Base-by-base conservation (phyloP, 2,113 vertebrate genomes). In the Corydoras sp. region DNA sequence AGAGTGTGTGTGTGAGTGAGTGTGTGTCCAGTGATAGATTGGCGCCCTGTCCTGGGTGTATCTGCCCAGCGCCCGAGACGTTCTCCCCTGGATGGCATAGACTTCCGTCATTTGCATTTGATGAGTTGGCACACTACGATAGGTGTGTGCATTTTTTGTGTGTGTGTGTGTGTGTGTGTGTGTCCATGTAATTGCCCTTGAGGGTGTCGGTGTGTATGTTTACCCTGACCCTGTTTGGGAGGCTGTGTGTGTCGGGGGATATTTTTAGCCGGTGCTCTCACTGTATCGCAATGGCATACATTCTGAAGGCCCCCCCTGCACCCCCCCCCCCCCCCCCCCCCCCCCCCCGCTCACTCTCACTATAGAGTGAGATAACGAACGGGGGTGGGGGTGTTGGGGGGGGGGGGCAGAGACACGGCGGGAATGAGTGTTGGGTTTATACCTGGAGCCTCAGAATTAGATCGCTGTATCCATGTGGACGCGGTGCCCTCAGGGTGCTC, bases 151-250 rank as follows among this genome's bases (percentile, higher is more conserved):
- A 43, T 43, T 54, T 18, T 35, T 7, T 31, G 11, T 31, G 35
- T 10, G n/a, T n/a, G n/a, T n/a, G n/a, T 7, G 49, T 50, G 50
- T 31, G 29, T 60, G 14, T 54, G 35, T 35, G 11, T 32, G 11
- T 31, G 43, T 11, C 15, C 29, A 29, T 13, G 11, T 49, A 29
- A 5, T n/a, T 48, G 63, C 50, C 24, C 54, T 55, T 56, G 24
- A 62, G 9, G 64, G 12, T 4, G 24, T 31, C 14, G 2, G 13
- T 72, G 75, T 73, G 77, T 80, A 74, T 84, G 78, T 87, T 84
- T 84, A 81, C 86, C 69, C 70, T 79, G 83, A 79, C 83, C 78
- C 54, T 56, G 54, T 56, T 56, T 56, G 14, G 54, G 14, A 56
- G 54, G 12, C 54, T 56, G 54, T 56, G 14, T 24, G 18, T 56